These are phyloP conservation scores for Saturnia japonica DNA, from an alignment of 2,888 invertebrate species.

Conservation along the genomic window DNA sequence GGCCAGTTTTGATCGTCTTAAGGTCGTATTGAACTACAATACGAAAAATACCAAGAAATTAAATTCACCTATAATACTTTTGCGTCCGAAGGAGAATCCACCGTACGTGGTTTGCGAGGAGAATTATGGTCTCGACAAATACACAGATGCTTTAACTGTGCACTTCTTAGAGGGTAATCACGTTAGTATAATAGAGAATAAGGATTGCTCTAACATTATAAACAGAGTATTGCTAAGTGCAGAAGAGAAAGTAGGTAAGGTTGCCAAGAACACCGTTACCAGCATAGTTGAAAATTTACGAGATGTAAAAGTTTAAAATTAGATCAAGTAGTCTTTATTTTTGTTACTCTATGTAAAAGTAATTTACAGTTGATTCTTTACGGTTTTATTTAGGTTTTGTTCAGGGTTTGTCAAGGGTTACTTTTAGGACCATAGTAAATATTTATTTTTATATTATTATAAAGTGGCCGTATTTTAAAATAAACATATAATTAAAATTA, in stretches of 20 bases:
- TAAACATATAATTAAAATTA: constrained; percentile 37
- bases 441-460: constrained; percentile 23
- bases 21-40: constrained; percentile 76
- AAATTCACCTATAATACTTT: constrained; percentile 81
- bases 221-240: constrained; percentile 66
- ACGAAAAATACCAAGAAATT: constrained; percentile 71
- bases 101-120: constrained; percentile 79
- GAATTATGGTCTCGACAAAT: constrained; percentile 85
- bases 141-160: constrained; percentile 81
- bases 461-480: constrained; percentile 55
- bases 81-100: constrained; percentile 83
- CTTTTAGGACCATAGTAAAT: not conserved
- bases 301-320: constrained; percentile 45
- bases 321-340: constrained; percentile 21
- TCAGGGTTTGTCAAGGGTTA: not conserved
- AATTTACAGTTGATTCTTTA: constrained; percentile 20
- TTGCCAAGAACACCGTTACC: constrained; percentile 56
- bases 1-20: constrained; percentile 76
- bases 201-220: constrained; percentile 83
- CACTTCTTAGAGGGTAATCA: constrained; percentile 88
- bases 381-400: constrained; percentile 1
- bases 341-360: constrained; percentile 28
- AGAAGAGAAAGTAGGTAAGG: constrained; percentile 48
- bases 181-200: constrained; percentile 85
- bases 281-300: constrained; percentile 66